Base-by-base conservation (phyloP, 2,888 invertebrate species). In the Aromia moschata region DNA sequence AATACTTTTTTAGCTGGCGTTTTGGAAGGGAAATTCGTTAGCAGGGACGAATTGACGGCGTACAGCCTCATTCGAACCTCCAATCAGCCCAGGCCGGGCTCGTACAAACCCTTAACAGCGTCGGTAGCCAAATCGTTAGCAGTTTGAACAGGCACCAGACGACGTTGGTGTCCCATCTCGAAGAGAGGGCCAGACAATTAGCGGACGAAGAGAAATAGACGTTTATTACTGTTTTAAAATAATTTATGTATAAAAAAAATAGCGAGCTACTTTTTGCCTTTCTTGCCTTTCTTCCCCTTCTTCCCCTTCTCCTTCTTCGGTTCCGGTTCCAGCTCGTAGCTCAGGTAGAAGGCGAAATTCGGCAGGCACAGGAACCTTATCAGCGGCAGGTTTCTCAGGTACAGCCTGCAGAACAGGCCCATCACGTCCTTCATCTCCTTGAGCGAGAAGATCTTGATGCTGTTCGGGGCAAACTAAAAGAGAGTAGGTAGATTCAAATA, bases 61-160 rank as follows among this genome's bases (percentile, higher is more conserved):
- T 91, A 86, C 69, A 87, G 89, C 56, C 80, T 84, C 72, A 81
- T 91, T 74, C 86, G 0, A 86, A 85, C 73, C 75, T 93, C 44
- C 85, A 87, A 69, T 81, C 84, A 14, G 87, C 87, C 0, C 87
- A 89, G 74, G 86, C 88, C 53, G 86, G 86, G 69, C 80, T 94
- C 46, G 90, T 92, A 58, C 85, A 88, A 47, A 84, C 89, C 0
- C 81, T 93, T 0, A 86, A 89, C 66, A 85, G 83, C 74, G 87
- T 87, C 2, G 90, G 87, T 5, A 84, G 84, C 30, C 83, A 85
- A 65, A 73, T 93, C 44, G 88, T 89, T 15, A 82, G 82, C 51
- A 87, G 91, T 71, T 81, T 93, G 25, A 89, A 85, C 70, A 85
- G 86, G 56, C 88, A 87, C 76, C 92, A 91, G 74, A 86, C 85